Evolutionary conservation across 2,113 vertebrate species (phyloP).

Genomic region (Typhlomys cinereus): DNA sequence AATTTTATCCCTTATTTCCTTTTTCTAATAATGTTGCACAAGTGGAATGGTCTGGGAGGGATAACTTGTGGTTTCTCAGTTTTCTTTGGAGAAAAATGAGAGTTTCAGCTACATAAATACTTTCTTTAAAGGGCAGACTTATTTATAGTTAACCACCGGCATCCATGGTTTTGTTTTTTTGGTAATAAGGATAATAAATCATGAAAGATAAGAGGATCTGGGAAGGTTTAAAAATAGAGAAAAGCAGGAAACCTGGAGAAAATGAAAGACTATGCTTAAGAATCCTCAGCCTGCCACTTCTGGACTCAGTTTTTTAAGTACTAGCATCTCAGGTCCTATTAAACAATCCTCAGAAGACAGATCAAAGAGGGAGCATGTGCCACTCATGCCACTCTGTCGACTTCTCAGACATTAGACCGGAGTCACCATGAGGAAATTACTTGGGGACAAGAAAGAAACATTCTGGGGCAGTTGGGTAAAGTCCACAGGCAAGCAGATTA

Average conservation of each 20-base stretch:
- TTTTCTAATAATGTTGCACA: background rate
- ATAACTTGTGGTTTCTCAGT: background rate
- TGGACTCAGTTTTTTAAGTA: constrained; percentile 54
- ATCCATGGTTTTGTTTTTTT: constrained; percentile 70
- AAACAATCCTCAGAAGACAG: background rate
- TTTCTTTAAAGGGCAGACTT: constrained; percentile 9
- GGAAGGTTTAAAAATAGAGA: constrained; percentile 46
- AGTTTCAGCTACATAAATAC: constrained; percentile 55
- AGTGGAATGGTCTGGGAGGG: background rate
- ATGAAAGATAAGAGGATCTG: constrained; percentile 42
- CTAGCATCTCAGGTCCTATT: constrained; percentile 3
- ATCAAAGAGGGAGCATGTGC: background rate
- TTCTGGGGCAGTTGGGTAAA: background rate
- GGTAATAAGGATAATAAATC: constrained; percentile 75
- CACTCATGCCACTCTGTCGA: background rate
- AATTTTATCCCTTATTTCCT: background rate
- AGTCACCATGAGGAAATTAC: background rate
- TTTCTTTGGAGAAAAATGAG: constrained; percentile 56
- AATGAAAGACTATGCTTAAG: constrained; percentile 53
- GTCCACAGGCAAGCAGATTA: background rate
- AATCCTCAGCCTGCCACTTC: background rate
- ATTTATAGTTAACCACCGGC: constrained; percentile 60
- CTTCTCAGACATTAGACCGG: background rate
- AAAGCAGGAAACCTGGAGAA: background rate
- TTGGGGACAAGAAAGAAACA: constrained; percentile 11